phyloP scores from a whole-genome alignment of 2,888 invertebrate species.

The Ashinkailepas kermadecensis region DNA sequence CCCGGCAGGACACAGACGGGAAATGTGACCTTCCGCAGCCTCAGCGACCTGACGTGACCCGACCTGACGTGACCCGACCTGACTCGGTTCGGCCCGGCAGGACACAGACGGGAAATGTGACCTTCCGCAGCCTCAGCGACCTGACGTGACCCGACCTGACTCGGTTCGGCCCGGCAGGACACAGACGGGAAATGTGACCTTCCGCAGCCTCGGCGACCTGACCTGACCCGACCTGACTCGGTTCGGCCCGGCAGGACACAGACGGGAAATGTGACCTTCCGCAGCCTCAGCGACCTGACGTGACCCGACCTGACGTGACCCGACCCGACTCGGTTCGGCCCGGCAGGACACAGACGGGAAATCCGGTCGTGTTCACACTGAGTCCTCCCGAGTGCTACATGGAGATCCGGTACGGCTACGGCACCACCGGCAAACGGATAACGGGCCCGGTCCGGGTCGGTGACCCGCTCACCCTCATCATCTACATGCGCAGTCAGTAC shows the following conservation, averaged over 20 bases:
- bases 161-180: slow-evolving; percentile 52
- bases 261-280: slow-evolving; percentile 52
- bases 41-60: too few species aligned
- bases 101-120: slow-evolving; percentile 78
- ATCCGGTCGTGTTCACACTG: slow-evolving; percentile 85
- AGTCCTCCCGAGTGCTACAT: slow-evolving; percentile 92
- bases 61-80: too few species aligned
- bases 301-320: too few species aligned
- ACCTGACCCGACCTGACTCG: too few species aligned
- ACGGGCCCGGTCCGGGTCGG: slow-evolving; percentile 85
- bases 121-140: too few species aligned
- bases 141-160: too few species aligned
- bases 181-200: slow-evolving; percentile 68
- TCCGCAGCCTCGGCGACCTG: too few species aligned
- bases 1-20: slow-evolving; percentile 75
- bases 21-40: slow-evolving; percentile 45
- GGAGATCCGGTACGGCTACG: slow-evolving; percentile 89
- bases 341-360: slow-evolving; percentile 80
- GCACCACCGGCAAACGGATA: slow-evolving; percentile 73
- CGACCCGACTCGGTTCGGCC: too few species aligned
- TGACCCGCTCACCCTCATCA: slow-evolving; percentile 82
- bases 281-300: too few species aligned
- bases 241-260: slow-evolving; percentile 59
- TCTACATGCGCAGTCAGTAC: slow-evolving; percentile 90
- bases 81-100: slow-evolving; percentile 45